Evolutionary conservation across 2,797 vertebrate species (phyloP).

Genomic region (Anguilla pacifica): DNA sequence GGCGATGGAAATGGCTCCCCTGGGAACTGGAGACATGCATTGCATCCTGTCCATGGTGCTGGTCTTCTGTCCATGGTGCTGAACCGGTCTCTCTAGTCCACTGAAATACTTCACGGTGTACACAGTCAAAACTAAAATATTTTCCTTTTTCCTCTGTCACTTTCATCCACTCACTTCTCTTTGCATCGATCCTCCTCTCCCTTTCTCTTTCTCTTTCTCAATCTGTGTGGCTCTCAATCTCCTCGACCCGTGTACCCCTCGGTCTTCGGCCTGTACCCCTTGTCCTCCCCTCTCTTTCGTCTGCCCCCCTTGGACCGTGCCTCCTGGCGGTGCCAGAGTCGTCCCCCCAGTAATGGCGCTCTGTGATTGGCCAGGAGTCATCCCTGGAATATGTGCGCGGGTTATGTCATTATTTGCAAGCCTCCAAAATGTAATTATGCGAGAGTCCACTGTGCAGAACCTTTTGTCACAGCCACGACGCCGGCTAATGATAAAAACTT

Average conservation of each 20-base stretch:
- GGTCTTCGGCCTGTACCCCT: no score
- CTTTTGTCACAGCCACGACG: slow-evolving; percentile 19
- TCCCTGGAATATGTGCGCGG: slow-evolving; percentile 52
- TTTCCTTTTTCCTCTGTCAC: background rate
- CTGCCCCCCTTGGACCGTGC: background rate
- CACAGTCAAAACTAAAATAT: background rate
- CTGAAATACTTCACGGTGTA: background rate
- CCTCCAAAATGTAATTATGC: slow-evolving; percentile 56
- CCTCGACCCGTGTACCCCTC: background rate
- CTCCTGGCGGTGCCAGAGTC: slow-evolving; percentile 19
- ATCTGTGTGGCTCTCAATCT: background rate
- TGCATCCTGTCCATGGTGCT: background rate
- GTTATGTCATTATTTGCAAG: slow-evolving; percentile 64
- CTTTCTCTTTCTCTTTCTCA: background rate
- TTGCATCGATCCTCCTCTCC: background rate
- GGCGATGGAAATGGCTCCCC: background rate
- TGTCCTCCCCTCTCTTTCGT: background rate
- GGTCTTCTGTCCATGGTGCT: slow-evolving; percentile 22
- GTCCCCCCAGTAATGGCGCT: slow-evolving; percentile 62
- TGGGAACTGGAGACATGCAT: background rate
- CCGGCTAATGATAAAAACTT: slow-evolving; percentile 54
- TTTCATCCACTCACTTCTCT: background rate
- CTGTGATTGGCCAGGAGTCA: slow-evolving; percentile 60
- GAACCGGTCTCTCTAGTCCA: background rate
- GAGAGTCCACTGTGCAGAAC: slow-evolving; percentile 46